Conservation (phyloP, 1,140 invertebrate species). For the Aphelinus certus region DNA sequence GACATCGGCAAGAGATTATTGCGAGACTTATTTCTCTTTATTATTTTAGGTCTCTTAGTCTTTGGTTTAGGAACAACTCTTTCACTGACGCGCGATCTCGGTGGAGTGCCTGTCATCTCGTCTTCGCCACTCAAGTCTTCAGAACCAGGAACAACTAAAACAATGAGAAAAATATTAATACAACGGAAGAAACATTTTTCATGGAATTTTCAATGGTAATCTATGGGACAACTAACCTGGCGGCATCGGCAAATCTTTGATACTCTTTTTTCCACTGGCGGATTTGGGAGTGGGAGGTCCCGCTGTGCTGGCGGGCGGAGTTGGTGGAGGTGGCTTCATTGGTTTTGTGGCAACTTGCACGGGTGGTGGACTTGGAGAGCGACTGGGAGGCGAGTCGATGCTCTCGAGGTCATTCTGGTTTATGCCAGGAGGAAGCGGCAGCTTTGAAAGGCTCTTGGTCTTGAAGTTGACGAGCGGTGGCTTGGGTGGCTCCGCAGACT, state of each 20-base stretch:
- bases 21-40: conserved; percentile 76
- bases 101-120: conserved; percentile 75
- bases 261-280: conserved; percentile 70
- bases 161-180: conserved; percentile 12
- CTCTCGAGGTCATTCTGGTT: conserved; percentile 80
- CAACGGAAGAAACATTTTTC: not conserved
- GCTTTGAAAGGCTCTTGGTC: conserved; percentile 75
- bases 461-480: conserved; percentile 63
- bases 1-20: conserved; percentile 67
- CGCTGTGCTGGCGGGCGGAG: not conserved
- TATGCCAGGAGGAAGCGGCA: conserved; percentile 87
- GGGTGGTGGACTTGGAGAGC: conserved; percentile 71
- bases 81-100: conserved; percentile 60
- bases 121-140: conserved; percentile 81
- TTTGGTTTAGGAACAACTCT: conserved; percentile 64
- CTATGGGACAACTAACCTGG: conserved; percentile 70
- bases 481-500: conserved; percentile 59
- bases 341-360: conserved; percentile 60
- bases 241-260: conserved; percentile 90
- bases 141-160: conserved; percentile 75
- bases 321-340: conserved; percentile 45
- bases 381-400: conserved; percentile 76
- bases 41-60: conserved; percentile 78
- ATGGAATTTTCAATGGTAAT: too few species aligned
- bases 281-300: conserved; percentile 43